phyloP scores from a whole-genome alignment of 2,797 vertebrate species.

The Ptychadena robeensis region DNA sequence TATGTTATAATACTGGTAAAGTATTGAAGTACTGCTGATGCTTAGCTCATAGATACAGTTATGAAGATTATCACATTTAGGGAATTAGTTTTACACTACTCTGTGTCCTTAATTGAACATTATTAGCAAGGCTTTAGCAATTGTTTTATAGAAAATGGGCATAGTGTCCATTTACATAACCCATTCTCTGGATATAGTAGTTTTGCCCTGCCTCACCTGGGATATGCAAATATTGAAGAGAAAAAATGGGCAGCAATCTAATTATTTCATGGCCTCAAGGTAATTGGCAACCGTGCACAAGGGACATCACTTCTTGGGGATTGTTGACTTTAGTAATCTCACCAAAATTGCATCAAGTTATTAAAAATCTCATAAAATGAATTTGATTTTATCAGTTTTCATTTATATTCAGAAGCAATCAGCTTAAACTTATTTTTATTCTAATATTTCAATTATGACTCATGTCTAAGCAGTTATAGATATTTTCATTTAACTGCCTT shows the following conservation, averaged over 20 bases:
- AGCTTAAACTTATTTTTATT: neutral
- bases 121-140: neutral
- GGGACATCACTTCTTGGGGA: slow-evolving; percentile 2
- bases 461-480: neutral
- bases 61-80: neutral
- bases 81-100: neutral
- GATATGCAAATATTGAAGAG: slow-evolving; percentile 8
- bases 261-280: slow-evolving; percentile 17
- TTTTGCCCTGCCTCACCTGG: slow-evolving; percentile 6
- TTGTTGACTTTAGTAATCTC: slow-evolving; percentile 11
- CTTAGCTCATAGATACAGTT: too few relatives aligned
- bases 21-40: too few relatives aligned
- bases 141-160: neutral
- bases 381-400: slow-evolving; percentile 1
- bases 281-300: neutral
- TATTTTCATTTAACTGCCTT: neutral
- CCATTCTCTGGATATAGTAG: neutral
- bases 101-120: neutral
- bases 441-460: neutral
- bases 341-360: neutral
- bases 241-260: slow-evolving; percentile 6
- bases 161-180: neutral
- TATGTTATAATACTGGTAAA: too few relatives aligned
- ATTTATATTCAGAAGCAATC: neutral
- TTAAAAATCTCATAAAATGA: neutral